Conservation (phyloP, 2,888 invertebrate species). For the Ormyrus thymus region DNA sequence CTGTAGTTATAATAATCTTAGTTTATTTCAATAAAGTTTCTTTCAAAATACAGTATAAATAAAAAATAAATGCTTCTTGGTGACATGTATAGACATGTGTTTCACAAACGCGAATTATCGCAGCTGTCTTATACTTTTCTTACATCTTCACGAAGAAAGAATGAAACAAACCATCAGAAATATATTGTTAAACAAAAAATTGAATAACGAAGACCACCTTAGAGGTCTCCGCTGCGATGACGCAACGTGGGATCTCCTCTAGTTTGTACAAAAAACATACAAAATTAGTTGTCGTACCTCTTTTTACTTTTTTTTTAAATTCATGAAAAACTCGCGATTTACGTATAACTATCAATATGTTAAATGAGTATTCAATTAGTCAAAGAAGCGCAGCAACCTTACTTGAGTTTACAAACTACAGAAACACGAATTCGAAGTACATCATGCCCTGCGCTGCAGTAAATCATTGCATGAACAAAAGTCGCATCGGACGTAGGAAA, state of each 20-base stretch:
- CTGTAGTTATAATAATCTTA: slow-evolving; percentile 26
- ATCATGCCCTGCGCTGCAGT: slow-evolving; percentile 27
- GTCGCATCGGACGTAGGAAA: slow-evolving; percentile 16
- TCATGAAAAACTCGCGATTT: slow-evolving; percentile 41
- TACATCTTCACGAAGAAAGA: background rate
- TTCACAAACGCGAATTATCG: slow-evolving; percentile 42
- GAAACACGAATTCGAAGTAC: slow-evolving; percentile 46
- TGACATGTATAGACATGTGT: slow-evolving; percentile 64
- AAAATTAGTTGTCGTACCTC: slow-evolving; percentile 54
- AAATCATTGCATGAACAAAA: slow-evolving; percentile 29
- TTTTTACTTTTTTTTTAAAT: slow-evolving; percentile 49
- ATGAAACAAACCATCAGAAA: slow-evolving; percentile 3
- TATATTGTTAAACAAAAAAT: slow-evolving; percentile 15
- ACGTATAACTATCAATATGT: slow-evolving; percentile 28
- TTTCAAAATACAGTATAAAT: slow-evolving; percentile 69
- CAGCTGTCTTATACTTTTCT: slow-evolving; percentile 2
- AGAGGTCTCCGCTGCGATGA: slow-evolving; percentile 5
- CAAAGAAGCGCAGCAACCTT: slow-evolving; percentile 48
- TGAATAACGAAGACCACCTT: slow-evolving; percentile 2
- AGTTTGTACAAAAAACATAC: slow-evolving; percentile 43
- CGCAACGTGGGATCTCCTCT: slow-evolving; percentile 1
- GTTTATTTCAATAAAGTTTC: slow-evolving; percentile 67
- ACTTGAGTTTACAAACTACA: slow-evolving; percentile 44
- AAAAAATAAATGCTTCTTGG: slow-evolving; percentile 70
- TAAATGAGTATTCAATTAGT: slow-evolving; percentile 49